Base-by-base conservation (phyloP, 1,140 invertebrate genomes). In the Drosophila tani region DNA sequence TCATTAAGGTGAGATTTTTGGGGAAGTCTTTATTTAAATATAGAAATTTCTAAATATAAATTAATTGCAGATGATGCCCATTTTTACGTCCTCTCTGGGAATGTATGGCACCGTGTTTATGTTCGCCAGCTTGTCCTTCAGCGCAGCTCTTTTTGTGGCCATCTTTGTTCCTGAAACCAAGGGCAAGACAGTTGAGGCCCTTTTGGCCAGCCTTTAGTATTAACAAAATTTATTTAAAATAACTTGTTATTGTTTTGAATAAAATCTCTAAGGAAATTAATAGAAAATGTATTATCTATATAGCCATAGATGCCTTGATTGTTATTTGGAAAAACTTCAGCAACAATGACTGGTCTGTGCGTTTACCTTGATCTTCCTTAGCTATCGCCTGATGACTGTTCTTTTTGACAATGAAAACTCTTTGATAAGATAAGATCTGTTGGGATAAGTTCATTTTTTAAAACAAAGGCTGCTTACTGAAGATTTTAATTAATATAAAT, bases 101-200 rank as follows among this genome's bases (percentile, higher is more conserved):
- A 76, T 93, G 82, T 79, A 92, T 35, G 84, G 86, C 1, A 77
- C 79, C 8, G 75, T 93, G 21, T 92, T 82, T 4, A n/a, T 90
- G 35, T 93, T 93, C 35, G 76, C 86, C 24, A 58, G 59, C 32
- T 69, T 68, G 24, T 84, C 83, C 21, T 60, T 91, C 2, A n/a
- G 17, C n/a, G 88, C 87, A 1, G 71, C 70, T 1, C 11, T 92
- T 21, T 92, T 92, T 47, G 76, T 92, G 17, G 69, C 80, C 50
- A 50, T 91, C 5, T 92, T 77, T 50, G 19, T 92, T 29, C 97
- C 97, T 0, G 97, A 98, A 93, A 98, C 97, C 0, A 97, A 96
- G 92, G 96, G 96, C 38, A 97, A 96, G 93, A 95, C 94, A n/a
- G 94, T 96, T 17, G 95, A 97, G 92, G 53, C 76, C 38, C 97